Evolutionary conservation across 2,113 vertebrate genomes (phyloP), one percentile per base, ranked within the genome.

Genomic region (Oryzias curvinotus): DNA sequence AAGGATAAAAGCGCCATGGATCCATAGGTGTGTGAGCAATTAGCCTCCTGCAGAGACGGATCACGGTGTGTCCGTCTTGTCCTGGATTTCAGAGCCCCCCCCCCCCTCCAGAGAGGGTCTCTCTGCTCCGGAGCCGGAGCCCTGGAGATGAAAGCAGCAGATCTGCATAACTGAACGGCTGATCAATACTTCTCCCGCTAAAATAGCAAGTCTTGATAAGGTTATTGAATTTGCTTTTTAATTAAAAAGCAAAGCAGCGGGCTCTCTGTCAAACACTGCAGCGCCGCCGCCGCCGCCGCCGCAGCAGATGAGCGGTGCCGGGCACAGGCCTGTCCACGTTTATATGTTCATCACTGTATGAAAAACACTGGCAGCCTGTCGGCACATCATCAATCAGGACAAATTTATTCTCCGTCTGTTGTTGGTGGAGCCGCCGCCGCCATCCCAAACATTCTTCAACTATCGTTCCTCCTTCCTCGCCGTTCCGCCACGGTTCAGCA

Each of bases 191-290:
- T 80, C 85, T 86, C 83, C 67, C 76, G 79, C 76, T 81, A 81
- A 90, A 90, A 90, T 85, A 87, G 87, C 88, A 82, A 78, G 66
- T 81, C 85, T 76, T 85, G 81, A 88, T 89, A 87, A 87, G 90
- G 75, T 80, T 89, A 90, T 89, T 88, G 89, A 81, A 88, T 89
- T 90, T 84, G 73, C 64, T 66, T 86, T 90, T 88, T 91, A 90
- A 90, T 90, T 90, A 90, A 90, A 90, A 90, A 85, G 62, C 88
- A 85, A 60, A 85, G 73, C 19, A 28, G 73, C 18, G 66, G 64
- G 46, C 74, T 60, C 54, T 69, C 77, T 60, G 80, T 80, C 86
- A 85, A 81, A 74, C 50, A 44, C 54, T 73, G 14, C 26, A 10
- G 51, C 52, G 5, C 7, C 44, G 36, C 55, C 17, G 71, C 55